A percentile compares a stretch with the other conserved stretches of the same genome.
phyloP scores from a whole-genome alignment of 1,140 invertebrate species.

The Caenorhabditis brenneri region DNA sequence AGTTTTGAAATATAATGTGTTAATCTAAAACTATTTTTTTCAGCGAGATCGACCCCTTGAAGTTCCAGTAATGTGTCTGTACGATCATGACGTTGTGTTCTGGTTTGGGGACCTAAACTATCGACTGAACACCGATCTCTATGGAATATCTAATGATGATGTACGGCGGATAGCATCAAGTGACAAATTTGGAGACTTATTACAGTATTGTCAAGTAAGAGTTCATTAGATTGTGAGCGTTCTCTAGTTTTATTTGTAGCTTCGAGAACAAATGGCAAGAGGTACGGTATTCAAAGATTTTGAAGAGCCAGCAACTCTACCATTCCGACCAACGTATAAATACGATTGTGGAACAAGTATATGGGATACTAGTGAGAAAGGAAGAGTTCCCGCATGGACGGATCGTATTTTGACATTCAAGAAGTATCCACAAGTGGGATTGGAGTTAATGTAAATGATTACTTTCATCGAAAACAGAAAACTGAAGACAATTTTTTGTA shows the following conservation, averaged over 20 bases:
- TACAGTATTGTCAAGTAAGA: conserved; percentile 66
- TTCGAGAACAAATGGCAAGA: conserved; percentile 79
- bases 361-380: conserved; percentile 83
- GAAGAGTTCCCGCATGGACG: conserved; percentile 92
- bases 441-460: not conserved
- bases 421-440: not conserved
- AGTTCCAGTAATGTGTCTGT: conserved; percentile 73
- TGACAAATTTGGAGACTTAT: conserved; percentile 51
- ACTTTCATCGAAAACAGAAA: not conserved
- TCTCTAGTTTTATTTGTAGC: conserved; percentile 63
- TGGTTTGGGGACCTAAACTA: conserved; percentile 98
- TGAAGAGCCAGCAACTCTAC: conserved; percentile 82
- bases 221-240: not conserved
- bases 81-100: conserved; percentile 93
- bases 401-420: conserved; percentile 86
- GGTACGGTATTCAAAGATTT: conserved; percentile 83
- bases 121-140: conserved; percentile 77
- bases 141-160: conserved; percentile 29
- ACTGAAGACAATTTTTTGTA: not conserved
- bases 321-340: conserved; percentile 93
- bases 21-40: no score
- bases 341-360: conserved; percentile 91
- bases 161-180: conserved; percentile 53
- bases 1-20: no score
- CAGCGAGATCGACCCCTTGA: conserved; percentile 74